A percentile compares a stretch with the other conserved stretches of the same genome.
phyloP scores from a whole-genome alignment of 2,888 invertebrate genomes.

The Geotrupes spiniger region DNA sequence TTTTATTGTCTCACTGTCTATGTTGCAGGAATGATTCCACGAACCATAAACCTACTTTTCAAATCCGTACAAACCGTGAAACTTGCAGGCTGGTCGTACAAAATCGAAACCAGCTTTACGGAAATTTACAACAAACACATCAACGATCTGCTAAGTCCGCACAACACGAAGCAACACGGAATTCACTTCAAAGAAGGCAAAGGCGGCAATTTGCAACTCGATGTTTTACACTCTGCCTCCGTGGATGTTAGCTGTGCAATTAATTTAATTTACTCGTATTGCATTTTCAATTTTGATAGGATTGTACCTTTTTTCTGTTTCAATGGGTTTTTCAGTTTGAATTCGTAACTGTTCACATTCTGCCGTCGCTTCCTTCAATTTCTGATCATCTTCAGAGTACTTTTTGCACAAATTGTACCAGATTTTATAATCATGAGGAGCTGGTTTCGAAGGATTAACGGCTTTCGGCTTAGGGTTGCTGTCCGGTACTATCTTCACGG shows the following conservation, averaged over 20 bases:
- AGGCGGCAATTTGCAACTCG: no score
- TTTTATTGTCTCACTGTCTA: no score
- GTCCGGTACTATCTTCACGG: no score
- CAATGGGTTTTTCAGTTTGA: no score
- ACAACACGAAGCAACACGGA: slow-evolving; percentile 54
- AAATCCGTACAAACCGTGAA: slow-evolving; percentile 66
- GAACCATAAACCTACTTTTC: slow-evolving; percentile 80
- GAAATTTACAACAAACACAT: slow-evolving; percentile 72
- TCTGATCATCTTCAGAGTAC: slow-evolving; percentile 16
- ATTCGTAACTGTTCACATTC: no score
- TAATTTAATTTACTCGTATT: no score
- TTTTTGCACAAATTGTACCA: slow-evolving; percentile 21
- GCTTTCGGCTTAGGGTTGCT: background rate
- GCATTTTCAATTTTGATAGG: no score
- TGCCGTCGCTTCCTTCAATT: no score
- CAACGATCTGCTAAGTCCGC: slow-evolving; percentile 53
- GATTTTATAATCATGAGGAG: slow-evolving; percentile 25
- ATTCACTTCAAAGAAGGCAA: slow-evolving; percentile 55
- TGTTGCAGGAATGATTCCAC: slow-evolving; percentile 74
- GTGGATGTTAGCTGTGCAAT: no score
- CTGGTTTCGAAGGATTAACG: slow-evolving; percentile 2
- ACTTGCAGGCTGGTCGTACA: slow-evolving; percentile 72
- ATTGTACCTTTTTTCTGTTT: no score
- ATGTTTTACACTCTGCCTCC: no score
- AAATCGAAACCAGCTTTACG: slow-evolving; percentile 61